These are phyloP conservation scores for Clarias laeviceps DNA, from an alignment of 2,797 vertebrate genomes.

Conservation along the genomic window DNA sequence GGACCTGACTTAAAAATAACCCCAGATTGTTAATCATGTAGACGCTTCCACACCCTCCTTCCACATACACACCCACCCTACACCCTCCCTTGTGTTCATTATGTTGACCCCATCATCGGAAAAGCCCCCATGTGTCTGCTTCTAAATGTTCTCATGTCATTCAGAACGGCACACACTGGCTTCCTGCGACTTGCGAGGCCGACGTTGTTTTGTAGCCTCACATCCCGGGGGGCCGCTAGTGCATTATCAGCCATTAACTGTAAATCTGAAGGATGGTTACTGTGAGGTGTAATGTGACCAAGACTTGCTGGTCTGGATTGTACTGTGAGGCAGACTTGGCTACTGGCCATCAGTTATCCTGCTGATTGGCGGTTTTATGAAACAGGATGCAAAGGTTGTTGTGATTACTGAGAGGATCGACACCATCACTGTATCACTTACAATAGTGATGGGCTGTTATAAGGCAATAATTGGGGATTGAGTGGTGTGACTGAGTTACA, in stretches of 20 bases:
- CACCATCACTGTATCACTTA: conserved; percentile 27
- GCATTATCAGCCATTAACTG: conserved; percentile 44
- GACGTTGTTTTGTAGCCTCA: conserved; percentile 33
- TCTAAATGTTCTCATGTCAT: conserved; percentile 57
- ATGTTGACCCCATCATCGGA: conserved; percentile 49
- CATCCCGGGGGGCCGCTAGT: conserved; percentile 35
- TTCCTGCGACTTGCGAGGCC: conserved; percentile 43
- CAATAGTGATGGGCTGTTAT: neutral
- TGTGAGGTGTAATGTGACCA: conserved; percentile 24
- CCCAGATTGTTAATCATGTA: conserved; percentile 57
- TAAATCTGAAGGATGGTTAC: conserved; percentile 37
- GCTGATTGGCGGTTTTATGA: conserved; percentile 42
- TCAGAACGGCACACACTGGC: conserved; percentile 57
- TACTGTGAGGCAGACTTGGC: conserved; percentile 23
- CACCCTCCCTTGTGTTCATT: conserved; percentile 55
- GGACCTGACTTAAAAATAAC: conserved; percentile 63
- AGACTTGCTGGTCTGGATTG: conserved; percentile 6
- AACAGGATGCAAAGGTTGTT: conserved; percentile 12
- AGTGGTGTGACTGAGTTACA: neutral
- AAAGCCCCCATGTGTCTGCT: conserved; percentile 52
- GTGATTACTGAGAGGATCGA: conserved; percentile 57
- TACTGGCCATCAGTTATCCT: conserved; percentile 24
- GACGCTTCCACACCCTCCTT: conserved; percentile 17
- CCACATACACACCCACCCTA: conserved; percentile 30
- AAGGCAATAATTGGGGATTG: neutral